Base-by-base conservation (phyloP, 2,113 vertebrate genomes). In the Cynocephalus volans region DNA sequence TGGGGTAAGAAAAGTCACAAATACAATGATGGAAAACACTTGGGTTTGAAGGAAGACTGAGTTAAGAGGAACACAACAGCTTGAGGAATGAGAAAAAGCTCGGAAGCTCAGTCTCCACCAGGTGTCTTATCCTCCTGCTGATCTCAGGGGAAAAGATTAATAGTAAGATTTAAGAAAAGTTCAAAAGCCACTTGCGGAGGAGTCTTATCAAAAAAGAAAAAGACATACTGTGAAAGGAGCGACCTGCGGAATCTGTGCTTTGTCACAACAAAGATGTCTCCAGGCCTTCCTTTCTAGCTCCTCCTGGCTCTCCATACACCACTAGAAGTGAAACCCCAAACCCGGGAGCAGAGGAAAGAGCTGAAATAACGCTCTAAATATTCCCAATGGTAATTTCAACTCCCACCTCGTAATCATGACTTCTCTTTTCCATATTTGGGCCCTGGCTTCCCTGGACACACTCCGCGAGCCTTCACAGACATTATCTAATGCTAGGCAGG, bases 401-500 rank as follows among this genome's bases (percentile, higher is more conserved):
- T 95, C 76, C 72, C 86, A 85, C 96, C 94, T 97, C 96, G 70
- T 93, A 86, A 95, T 93, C 95, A 82, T 93, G 94, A 95, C 73
- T 96, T 58, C 80, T 96, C 89, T 72, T 96, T 92, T 80, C 96
- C 90, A 83, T 93, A 94, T 96, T 97, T 95, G 95, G 95, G 82
- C 76, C 85, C 85, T 65, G 8, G 94, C 28, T 94, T 93, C 86
- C 96, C 86, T 85, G 88, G 90, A 90, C 23, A 3, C 12, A 36
- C 62, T 89, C 92, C 18, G 14, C 26, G 56, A 96, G 52, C 45
- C 79, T 88, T 88, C 72, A 86, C 93, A 97, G 97, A 97, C 96
- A 89, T 98, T 91, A 98, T 92, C 96, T 98, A 97, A 98, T 94
- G 88, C 77, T 70, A 58, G 73, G 69, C 93, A 96, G 88, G 94